Percentiles rank a stretch among this genome's conserved stretches.
These are phyloP conservation scores for Pomatorhinus ruficollis DNA, from an alignment of 2,113 vertebrate species.

Conservation along the genomic window DNA sequence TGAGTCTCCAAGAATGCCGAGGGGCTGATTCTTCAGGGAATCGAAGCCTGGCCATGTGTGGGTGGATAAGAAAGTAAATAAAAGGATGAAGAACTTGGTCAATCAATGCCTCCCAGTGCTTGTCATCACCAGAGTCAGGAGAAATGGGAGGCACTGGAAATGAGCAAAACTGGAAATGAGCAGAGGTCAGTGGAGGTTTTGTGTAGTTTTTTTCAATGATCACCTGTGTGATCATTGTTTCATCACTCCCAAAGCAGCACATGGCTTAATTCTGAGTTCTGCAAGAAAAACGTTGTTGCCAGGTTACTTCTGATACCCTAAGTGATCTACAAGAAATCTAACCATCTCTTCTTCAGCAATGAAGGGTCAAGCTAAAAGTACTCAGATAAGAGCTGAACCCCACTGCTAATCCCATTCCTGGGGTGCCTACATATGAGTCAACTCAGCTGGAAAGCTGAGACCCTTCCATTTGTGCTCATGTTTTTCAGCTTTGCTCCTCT, in stretches of 20 bases:
- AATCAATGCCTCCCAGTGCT: background rate
- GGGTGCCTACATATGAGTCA: background rate
- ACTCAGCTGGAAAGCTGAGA: background rate
- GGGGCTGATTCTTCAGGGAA: background rate
- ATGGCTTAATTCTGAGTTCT: background rate
- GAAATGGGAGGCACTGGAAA: background rate
- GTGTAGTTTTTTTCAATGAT: background rate
- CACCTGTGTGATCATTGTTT: background rate
- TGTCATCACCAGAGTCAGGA: background rate
- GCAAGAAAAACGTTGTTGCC: background rate
- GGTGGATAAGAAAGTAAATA: background rate
- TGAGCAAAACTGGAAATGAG: background rate
- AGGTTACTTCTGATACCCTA: background rate
- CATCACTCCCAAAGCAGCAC: background rate
- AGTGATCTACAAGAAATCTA: background rate
- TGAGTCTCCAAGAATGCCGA: background rate
- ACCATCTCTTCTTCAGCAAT: background rate
- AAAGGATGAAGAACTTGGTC: background rate
- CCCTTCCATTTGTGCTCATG: background rate
- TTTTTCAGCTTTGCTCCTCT: background rate
- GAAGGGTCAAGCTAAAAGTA: background rate
- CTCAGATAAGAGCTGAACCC: background rate
- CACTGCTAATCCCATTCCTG: background rate
- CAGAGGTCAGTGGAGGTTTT: background rate
- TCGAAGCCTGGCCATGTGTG: background rate